phyloP scores from a whole-genome alignment of 2,888 invertebrate species.

The Melinaea menophilus region DNA sequence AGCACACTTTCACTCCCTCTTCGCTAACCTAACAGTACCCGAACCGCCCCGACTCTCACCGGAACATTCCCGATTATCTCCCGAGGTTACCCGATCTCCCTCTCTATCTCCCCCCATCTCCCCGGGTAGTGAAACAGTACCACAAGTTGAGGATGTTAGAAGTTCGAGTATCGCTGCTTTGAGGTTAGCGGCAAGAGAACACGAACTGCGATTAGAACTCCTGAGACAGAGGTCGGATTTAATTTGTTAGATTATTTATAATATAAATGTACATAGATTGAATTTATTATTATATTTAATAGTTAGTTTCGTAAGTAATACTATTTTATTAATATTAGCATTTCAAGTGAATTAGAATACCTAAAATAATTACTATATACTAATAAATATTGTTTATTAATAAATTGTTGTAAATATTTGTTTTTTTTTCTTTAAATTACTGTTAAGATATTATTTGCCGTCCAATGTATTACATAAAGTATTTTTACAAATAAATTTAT shows the following conservation, averaged over 20 bases:
- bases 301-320: background rate
- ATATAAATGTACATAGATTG: constrained; percentile 1
- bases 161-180: constrained; percentile 92
- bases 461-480: constrained; percentile 9
- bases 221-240: constrained; percentile 82
- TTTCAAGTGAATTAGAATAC: too few species aligned
- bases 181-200: constrained; percentile 91
- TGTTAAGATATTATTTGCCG: background rate
- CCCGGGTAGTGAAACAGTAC: constrained; percentile 72
- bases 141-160: constrained; percentile 81
- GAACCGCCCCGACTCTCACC: constrained; percentile 61
- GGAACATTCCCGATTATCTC: constrained; percentile 52
- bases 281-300: background rate
- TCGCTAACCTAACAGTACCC: constrained; percentile 86
- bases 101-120: constrained; percentile 76
- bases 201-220: constrained; percentile 88
- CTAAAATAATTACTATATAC: too few species aligned
- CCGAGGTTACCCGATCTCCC: constrained; percentile 54
- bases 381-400: constrained; percentile 2
- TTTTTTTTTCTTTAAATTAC: background rate
- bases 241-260: constrained; percentile 50
- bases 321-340: too few species aligned
- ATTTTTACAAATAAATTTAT: constrained; percentile 7
- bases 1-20: constrained; percentile 88
- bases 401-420: constrained; percentile 1